A percentile compares a stretch with the other conserved stretches of the same genome.
Evolutionary conservation across 2,113 vertebrate genomes (phyloP).

Genomic region (Sapayoa aenigma): DNA sequence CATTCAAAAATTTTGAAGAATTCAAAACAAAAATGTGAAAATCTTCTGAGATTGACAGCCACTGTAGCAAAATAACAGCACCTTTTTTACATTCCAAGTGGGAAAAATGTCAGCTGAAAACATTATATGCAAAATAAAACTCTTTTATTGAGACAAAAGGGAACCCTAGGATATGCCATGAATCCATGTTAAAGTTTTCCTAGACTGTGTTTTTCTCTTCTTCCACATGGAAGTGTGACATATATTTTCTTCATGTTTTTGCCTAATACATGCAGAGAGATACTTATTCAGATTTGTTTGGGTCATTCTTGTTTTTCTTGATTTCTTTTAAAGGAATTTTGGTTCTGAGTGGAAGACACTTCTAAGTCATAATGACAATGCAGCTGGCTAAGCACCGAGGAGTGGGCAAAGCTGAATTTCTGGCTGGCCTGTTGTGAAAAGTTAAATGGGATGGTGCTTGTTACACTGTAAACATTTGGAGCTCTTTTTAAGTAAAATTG

Average conservation of each 20-base stretch:
- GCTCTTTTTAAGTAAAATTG: not conserved
- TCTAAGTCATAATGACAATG: slow-evolving; percentile 5
- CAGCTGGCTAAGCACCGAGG: slow-evolving; percentile 41
- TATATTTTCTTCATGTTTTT: not conserved
- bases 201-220: not conserved
- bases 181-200: not conserved
- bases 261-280: not conserved
- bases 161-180: not conserved
- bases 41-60: not conserved
- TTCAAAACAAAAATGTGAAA: not conserved
- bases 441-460: not conserved
- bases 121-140: not conserved
- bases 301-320: not conserved
- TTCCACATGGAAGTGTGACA: not conserved
- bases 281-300: not conserved
- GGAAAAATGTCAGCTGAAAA: not conserved
- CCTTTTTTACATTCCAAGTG: not conserved
- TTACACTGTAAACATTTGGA: not conserved
- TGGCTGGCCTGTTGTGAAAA: not conserved
- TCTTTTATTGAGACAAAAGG: not conserved
- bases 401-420: slow-evolving; percentile 39
- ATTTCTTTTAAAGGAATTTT: not conserved
- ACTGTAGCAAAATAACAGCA: not conserved
- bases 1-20: not conserved
- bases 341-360: not conserved